Percentiles rank a stretch among this genome's conserved stretches.
Conservation (phyloP, 2,113 vertebrate genomes). For the Ia io region DNA sequence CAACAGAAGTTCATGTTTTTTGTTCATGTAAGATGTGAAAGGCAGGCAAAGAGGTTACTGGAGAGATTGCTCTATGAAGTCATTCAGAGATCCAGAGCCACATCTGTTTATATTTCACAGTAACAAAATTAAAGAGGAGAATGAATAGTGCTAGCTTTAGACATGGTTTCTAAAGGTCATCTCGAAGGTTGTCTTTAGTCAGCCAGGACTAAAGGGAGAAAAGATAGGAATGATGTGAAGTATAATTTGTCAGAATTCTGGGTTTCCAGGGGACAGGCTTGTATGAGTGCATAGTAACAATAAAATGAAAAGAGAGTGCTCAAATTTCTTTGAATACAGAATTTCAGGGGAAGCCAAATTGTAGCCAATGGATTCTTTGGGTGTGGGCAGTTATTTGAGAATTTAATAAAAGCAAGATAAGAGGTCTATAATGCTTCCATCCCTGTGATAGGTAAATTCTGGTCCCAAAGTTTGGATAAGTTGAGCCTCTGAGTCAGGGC, state of each 20-base stretch:
- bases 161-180: not conserved
- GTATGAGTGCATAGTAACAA: no score
- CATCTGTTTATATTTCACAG: no score
- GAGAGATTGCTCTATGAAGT: not conserved
- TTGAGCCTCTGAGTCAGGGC: not conserved
- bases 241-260: no score
- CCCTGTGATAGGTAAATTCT: not conserved
- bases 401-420: conserved; percentile 6
- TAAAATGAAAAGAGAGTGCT: no score
- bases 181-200: not conserved
- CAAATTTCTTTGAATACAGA: not conserved
- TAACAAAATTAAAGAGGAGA: no score
- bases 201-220: not conserved
- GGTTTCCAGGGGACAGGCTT: no score
- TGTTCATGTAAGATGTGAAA: not conserved
- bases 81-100: not conserved
- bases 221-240: not conserved
- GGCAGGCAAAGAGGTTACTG: not conserved
- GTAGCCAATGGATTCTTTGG: not conserved
- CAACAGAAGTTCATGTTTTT: not conserved
- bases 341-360: not conserved
- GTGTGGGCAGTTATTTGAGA: not conserved
- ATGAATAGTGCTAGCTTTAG: not conserved
- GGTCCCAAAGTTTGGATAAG: not conserved
- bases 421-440: not conserved